A percentile compares a stretch with the other conserved stretches of the same genome.
phyloP scores from a whole-genome alignment of 2,888 invertebrate genomes.

The Torymus texanus region DNA sequence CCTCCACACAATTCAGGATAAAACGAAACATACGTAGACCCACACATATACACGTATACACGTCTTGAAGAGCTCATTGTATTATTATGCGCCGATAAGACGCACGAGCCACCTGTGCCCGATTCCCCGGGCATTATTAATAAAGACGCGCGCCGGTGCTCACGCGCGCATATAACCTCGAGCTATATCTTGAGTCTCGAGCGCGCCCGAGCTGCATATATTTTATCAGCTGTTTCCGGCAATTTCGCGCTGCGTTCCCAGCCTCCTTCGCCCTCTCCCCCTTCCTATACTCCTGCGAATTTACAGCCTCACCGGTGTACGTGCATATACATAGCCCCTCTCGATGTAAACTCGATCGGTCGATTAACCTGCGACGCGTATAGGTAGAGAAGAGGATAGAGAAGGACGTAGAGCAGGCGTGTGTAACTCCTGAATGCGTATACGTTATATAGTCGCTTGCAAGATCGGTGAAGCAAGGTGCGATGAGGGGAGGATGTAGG shows the following conservation, averaged over 20 bases:
- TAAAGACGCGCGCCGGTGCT: neutral
- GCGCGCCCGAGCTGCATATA: neutral
- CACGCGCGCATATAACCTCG: constrained; percentile 10
- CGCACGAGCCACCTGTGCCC: no score
- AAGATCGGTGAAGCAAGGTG: neutral
- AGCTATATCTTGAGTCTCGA: neutral
- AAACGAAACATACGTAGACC: no score
- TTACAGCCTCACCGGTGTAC: constrained; percentile 35
- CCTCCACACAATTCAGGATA: no score
- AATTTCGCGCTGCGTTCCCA: constrained; percentile 41
- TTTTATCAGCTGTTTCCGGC: constrained; percentile 47
- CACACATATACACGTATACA: no score
- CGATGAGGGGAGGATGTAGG: no score
- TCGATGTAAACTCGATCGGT: constrained; percentile 55
- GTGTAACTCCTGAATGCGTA: neutral
- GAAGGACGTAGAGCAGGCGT: neutral
- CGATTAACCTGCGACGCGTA: constrained; percentile 53
- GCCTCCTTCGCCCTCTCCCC: constrained; percentile 44
- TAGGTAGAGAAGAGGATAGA: neutral
- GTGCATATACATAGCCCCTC: constrained; percentile 34
- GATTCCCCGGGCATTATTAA: no score
- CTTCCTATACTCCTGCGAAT: constrained; percentile 14
- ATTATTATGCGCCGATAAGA: no score
- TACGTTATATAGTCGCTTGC: no score
- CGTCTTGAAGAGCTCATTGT: no score